Base-by-base conservation (phyloP, 2,888 invertebrate genomes). In the Quadroppia sp. region DNA sequence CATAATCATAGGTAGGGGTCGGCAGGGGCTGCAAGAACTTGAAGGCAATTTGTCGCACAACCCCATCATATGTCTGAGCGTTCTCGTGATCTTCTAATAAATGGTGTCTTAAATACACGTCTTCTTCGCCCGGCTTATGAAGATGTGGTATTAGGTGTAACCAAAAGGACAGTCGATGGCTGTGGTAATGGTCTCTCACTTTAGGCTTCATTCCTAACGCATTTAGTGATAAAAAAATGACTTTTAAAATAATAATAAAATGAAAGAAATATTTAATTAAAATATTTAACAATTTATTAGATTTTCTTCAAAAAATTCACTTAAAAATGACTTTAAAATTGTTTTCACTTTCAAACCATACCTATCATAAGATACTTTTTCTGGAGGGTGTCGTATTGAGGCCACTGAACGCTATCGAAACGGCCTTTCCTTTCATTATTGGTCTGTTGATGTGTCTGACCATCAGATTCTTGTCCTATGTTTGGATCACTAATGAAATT, bases 131-230 rank as follows among this genome's bases (percentile, higher is more conserved):
- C 48, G 72, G 72, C 36, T 71, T 71, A 77, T 85, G 85, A 78
- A 89, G 87, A 80, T 95, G 94, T 36, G 96, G 96, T 75, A 96
- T 92, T 71, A 96, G 85, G 81, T 95, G 94, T 74, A 95, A 83
- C 97, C 97, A 97, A 83, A 96, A 92, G 0, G 94, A 94, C 72
- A 96, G 86, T 77, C 95, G 94, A 83, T 95, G 94, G 1, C 94
- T 94, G 77, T 95, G 88, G 84, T 95, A 96, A 84, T 95, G 95
- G 80, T 93, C 92, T 82, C 93, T 92, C 78, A 94, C 84, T 82
- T 92, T 92, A 0, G 94, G 90, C 82, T 95, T 93, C 71, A 90
- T 89, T 81, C 94, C 91, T 80, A 94, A n/a, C n/a, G n/a, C n/a
- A n/a, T n/a, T n/a, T n/a, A n/a, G n/a, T n/a, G n/a, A n/a, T n/a